A percentile compares a stretch with the other conserved stretches of the same genome.
These are phyloP conservation scores for Bettongia penicillata DNA, from an alignment of 2,113 vertebrate genomes.

Conservation along the genomic window DNA sequence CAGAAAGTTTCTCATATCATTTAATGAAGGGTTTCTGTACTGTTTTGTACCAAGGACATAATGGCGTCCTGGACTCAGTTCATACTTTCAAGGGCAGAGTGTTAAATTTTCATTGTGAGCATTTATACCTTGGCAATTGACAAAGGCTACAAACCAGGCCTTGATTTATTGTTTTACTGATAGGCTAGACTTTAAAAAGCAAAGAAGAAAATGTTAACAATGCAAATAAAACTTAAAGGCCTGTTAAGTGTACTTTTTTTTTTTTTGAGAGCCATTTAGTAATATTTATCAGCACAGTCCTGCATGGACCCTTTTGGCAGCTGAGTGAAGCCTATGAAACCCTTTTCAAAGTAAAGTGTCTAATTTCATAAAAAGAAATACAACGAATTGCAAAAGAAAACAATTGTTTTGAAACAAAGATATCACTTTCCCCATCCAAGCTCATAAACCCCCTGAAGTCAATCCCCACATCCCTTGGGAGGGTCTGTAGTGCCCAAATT, in stretches of 20 bases:
- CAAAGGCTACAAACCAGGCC: no score
- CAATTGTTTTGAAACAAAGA: background rate
- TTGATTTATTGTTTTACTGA: background rate
- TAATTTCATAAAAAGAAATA: background rate
- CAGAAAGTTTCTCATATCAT: slow-evolving; percentile 25
- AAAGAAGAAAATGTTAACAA: background rate
- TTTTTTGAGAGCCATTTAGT: background rate
- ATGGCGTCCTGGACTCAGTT: background rate
- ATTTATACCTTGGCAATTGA: background rate
- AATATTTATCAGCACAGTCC: background rate
- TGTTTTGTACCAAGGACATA: background rate
- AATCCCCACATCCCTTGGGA: background rate
- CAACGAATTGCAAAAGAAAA: background rate
- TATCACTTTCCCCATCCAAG: background rate
- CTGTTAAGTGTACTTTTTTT: background rate
- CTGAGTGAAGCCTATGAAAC: background rate
- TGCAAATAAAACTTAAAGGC: background rate
- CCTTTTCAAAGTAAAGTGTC: background rate
- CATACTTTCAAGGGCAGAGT: background rate
- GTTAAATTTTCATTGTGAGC: background rate
- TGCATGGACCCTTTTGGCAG: background rate
- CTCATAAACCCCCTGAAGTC: background rate
- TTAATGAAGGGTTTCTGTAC: background rate
- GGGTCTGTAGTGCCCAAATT: background rate
- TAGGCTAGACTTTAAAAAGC: background rate